Percentiles rank a stretch among this genome's conserved stretches.
Evolutionary conservation across 2,888 invertebrate genomes (phyloP).

Genomic region (Polydrusus pterygomalis): DNA sequence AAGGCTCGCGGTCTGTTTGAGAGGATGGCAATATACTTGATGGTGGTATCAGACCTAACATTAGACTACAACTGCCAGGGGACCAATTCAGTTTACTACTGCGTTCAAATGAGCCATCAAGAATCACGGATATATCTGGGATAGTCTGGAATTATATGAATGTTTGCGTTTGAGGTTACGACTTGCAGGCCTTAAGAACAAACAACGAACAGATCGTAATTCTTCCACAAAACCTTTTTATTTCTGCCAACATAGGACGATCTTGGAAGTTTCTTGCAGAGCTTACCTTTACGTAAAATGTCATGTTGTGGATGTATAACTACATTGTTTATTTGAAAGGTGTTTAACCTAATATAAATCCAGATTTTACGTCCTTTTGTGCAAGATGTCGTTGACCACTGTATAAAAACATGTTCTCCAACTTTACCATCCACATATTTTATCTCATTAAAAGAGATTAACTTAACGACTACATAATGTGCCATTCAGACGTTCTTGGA

Average conservation of each 20-base stretch:
- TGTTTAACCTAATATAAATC: too few relatives aligned
- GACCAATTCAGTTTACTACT: conserved; percentile 71
- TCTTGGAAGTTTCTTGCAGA: too few relatives aligned
- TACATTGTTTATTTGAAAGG: too few relatives aligned
- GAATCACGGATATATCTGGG: conserved; percentile 49
- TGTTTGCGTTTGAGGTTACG: conserved; percentile 27
- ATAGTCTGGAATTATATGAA: conserved; percentile 44
- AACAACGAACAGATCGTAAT: background rate
- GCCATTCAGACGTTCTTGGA: conserved; percentile 47
- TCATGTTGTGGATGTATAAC: too few relatives aligned
- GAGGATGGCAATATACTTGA: conserved; percentile 72
- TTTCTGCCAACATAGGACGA: too few relatives aligned
- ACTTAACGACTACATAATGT: conserved; percentile 50
- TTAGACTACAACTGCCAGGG: conserved; percentile 71
- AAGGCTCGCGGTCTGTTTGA: conserved; percentile 69
- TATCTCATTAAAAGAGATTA: conserved; percentile 52
- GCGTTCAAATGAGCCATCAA: conserved; percentile 65
- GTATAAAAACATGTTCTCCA: conserved; percentile 15
- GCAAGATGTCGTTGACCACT: background rate
- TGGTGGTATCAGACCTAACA: conserved; percentile 70
- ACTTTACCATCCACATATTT: conserved; percentile 17
- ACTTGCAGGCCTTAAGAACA: conserved; percentile 3
- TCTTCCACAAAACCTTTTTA: background rate
- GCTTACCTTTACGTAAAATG: too few relatives aligned
- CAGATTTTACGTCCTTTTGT: too few relatives aligned